Percentiles rank a stretch among this genome's conserved stretches.
Evolutionary conservation across 2,888 invertebrate species (phyloP).

Genomic region (Idaea straminata): DNA sequence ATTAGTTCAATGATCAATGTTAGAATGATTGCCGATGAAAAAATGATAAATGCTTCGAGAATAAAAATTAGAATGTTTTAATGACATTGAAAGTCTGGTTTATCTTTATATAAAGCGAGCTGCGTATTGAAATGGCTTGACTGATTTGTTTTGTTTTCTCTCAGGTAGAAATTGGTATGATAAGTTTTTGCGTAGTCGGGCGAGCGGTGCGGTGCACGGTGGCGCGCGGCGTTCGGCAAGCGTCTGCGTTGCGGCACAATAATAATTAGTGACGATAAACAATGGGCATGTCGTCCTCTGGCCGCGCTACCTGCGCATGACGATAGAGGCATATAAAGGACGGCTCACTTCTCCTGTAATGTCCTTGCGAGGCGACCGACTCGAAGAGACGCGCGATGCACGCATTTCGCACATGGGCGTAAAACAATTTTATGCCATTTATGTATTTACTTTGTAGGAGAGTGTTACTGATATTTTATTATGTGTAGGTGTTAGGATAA

Average conservation of each 20-base stretch:
- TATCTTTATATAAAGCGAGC: slow-evolving; percentile 14
- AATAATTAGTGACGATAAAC: slow-evolving; percentile 78
- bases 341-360: slow-evolving; percentile 67
- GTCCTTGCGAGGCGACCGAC: slow-evolving; percentile 58
- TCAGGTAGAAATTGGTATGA: slow-evolving; percentile 53
- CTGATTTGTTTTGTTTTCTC: slow-evolving; percentile 35
- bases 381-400: slow-evolving; percentile 34
- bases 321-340: slow-evolving; percentile 73
- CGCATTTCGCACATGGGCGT: slow-evolving; percentile 45
- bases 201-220: slow-evolving; percentile 42
- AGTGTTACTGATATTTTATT: neutral
- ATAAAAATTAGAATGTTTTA: slow-evolving; percentile 24
- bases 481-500: neutral
- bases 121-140: slow-evolving; percentile 22
- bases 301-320: slow-evolving; percentile 76
- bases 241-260: slow-evolving; percentile 68
- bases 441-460: neutral
- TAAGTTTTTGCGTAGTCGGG: slow-evolving; percentile 59
- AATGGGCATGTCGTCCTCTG: slow-evolving; percentile 76
- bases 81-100: slow-evolving; percentile 22
- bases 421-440: slow-evolving; percentile 14
- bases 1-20: slow-evolving; percentile 50
- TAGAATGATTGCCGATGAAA: slow-evolving; percentile 39
- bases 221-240: slow-evolving; percentile 49
- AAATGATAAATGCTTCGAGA: slow-evolving; percentile 21